Percentiles rank a stretch among this genome's conserved stretches.
These are phyloP conservation scores for Malurus splendens DNA, from an alignment of 2,797 vertebrate species.

Conservation along the genomic window DNA sequence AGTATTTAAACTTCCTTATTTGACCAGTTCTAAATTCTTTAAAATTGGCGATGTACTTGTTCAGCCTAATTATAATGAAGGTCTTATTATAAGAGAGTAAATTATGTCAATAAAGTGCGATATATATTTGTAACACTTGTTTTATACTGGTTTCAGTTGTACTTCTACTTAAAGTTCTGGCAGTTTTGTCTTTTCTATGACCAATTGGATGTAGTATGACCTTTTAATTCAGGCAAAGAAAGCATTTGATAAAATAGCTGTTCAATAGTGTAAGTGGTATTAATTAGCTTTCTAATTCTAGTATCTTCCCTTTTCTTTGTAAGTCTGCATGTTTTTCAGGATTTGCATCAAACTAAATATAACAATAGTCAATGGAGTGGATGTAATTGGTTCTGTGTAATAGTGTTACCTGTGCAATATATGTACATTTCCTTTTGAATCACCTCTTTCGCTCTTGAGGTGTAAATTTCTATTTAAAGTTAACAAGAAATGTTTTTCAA, in stretches of 20 bases:
- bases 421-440: background rate
- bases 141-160: background rate
- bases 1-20: background rate
- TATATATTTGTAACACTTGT: background rate
- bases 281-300: background rate
- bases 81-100: background rate
- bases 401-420: background rate
- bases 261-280: background rate
- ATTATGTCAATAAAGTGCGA: background rate
- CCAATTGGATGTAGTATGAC: rapidly evolving
- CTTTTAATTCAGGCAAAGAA: background rate
- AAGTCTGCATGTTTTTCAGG: background rate
- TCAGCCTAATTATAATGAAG: background rate
- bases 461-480: background rate
- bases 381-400: background rate
- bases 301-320: background rate
- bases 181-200: background rate
- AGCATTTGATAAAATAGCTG: background rate
- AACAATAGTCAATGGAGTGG: background rate
- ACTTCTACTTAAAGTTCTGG: background rate
- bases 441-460: background rate
- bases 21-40: background rate
- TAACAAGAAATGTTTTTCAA: background rate
- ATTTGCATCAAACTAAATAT: background rate
- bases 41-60: background rate